These are phyloP conservation scores for Montifringilla adamsi DNA, from an alignment of 2,113 vertebrate genomes.

Conservation along the genomic window DNA sequence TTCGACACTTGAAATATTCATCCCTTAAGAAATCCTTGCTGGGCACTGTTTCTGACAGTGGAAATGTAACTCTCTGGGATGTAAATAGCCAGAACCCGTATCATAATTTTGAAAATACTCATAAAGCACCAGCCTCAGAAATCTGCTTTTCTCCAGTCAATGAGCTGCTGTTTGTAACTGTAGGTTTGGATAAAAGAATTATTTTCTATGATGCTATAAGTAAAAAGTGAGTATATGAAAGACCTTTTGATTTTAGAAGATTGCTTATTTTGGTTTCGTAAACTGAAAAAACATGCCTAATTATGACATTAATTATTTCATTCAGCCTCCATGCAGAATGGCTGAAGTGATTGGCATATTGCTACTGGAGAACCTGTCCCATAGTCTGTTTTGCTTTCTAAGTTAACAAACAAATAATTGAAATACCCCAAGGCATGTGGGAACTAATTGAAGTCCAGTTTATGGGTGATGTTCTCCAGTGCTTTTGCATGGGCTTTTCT, in stretches of 20 bases:
- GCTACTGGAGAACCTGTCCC: not conserved
- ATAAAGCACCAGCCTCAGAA: slow-evolving; percentile 91
- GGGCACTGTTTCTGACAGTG: slow-evolving; percentile 90
- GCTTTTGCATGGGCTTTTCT: not conserved
- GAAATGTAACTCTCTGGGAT: slow-evolving; percentile 92
- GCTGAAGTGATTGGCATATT: not conserved
- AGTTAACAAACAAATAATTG: not conserved
- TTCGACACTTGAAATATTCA: slow-evolving; percentile 90
- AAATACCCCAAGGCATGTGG: not conserved
- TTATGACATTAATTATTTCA: not conserved
- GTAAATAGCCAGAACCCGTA: slow-evolving; percentile 87
- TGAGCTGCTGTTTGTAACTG: slow-evolving; percentile 89
- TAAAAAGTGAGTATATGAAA: slow-evolving; percentile 86
- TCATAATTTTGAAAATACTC: slow-evolving; percentile 84
- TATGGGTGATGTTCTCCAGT: not conserved
- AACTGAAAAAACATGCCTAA: not conserved
- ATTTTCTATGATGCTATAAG: slow-evolving; percentile 93
- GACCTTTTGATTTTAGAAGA: not conserved
- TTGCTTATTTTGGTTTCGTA: not conserved
- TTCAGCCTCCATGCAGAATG: not conserved
- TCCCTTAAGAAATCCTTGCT: slow-evolving; percentile 88
- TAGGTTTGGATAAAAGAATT: slow-evolving; percentile 96
- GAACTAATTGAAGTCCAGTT: not conserved
- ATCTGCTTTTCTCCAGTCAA: slow-evolving; percentile 94
- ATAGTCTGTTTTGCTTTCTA: not conserved